A percentile compares a stretch with the other conserved stretches of the same genome.
Evolutionary conservation across 2,888 invertebrate species (phyloP).

Genomic region (Acanthosepion esculentum): DNA sequence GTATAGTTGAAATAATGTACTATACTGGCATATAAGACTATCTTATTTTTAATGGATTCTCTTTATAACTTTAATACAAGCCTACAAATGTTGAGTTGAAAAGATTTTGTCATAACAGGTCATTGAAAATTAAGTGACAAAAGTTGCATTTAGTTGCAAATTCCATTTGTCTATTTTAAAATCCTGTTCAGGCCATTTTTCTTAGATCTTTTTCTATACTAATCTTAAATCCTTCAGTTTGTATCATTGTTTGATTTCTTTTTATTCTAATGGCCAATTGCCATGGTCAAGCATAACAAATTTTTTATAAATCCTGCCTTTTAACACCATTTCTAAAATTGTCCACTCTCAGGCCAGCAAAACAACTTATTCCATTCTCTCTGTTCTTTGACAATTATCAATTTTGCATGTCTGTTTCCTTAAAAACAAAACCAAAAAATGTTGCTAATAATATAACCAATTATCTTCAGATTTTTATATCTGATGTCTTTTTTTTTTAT

Average conservation of each 20-base stretch:
- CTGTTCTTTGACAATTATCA: neutral
- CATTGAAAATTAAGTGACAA: neutral
- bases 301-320: neutral
- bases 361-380: slow-evolving; percentile 33
- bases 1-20: no score
- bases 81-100: neutral
- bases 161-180: neutral
- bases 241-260: neutral
- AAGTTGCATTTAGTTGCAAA: neutral
- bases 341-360: slow-evolving; percentile 33
- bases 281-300: neutral
- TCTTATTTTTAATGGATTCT: no score
- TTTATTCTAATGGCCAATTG: neutral
- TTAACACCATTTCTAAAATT: slow-evolving; percentile 20
- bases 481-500: neutral
- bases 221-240: neutral
- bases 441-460: slow-evolving; percentile 13
- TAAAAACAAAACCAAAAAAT: neutral
- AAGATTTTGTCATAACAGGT: neutral
- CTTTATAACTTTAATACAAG: no score
- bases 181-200: neutral
- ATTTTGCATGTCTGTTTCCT: slow-evolving; percentile 12
- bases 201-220: neutral
- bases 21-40: no score
- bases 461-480: slow-evolving; percentile 12